A percentile compares a stretch with the other conserved stretches of the same genome.
Evolutionary conservation across 2,113 vertebrate species (phyloP).

Genomic region (Cebidichthys violaceus): DNA sequence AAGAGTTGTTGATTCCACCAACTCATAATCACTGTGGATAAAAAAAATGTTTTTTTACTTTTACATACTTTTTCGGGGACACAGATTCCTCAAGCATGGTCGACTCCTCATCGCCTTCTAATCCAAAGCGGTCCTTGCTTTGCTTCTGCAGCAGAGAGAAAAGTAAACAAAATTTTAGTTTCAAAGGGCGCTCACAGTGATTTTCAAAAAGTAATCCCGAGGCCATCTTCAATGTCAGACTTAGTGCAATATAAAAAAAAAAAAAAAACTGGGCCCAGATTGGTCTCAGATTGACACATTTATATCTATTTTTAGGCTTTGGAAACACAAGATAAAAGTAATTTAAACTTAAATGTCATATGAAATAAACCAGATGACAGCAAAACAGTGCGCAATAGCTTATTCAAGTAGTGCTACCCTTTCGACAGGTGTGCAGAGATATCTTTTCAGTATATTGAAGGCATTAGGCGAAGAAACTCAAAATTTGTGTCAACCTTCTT

Average conservation of each 20-base stretch:
- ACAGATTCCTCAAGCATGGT: constrained; percentile 99
- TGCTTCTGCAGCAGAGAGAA: constrained; percentile 88
- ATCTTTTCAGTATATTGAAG: neutral
- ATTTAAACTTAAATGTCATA: neutral
- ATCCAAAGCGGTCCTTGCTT: constrained; percentile 98
- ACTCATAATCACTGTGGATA: neutral
- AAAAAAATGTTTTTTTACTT: too few species aligned
- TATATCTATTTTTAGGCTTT: neutral
- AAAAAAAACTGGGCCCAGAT: neutral
- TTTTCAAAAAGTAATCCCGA: neutral
- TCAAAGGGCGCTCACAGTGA: neutral
- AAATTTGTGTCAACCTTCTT: neutral
- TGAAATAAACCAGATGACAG: neutral
- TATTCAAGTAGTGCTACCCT: too few species aligned
- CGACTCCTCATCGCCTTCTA: constrained; percentile 98
- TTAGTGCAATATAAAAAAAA: neutral
- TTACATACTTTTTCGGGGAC: constrained; percentile 94
- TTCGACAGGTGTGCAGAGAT: neutral
- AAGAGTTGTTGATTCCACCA: neutral
- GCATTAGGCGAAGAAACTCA: neutral
- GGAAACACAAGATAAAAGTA: neutral
- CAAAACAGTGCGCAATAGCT: neutral
- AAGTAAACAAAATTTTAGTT: neutral
- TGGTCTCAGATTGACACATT: neutral
- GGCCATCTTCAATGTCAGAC: neutral